Base-by-base conservation (phyloP, 2,797 vertebrate species). In the Moxostoma hubbsi region DNA sequence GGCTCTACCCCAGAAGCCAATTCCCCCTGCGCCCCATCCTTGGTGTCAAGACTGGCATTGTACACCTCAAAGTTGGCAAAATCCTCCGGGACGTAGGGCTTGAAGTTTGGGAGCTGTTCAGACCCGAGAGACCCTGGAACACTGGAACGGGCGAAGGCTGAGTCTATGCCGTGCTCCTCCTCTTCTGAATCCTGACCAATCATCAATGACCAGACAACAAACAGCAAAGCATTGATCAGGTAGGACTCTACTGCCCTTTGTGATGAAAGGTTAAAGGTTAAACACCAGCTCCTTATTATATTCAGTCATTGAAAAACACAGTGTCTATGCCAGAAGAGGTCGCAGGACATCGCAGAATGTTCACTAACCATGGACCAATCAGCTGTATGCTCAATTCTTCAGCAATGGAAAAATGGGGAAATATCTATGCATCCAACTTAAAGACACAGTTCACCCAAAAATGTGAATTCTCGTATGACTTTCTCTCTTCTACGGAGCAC, bases 31-130 rank as follows among this genome's bases (percentile, higher is more conserved):
- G 68, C 68, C 1, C 77, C 85, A 4, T 91, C 93, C 68, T 86
- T 91, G 76, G 59, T 93, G 87, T 98, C 96, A 89, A 99, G 89
- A 80, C 94, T 93, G 83, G 98, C 97, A 12, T 99, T 99, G 93
- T 99, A 99, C 89, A 96, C 94, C 86, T 97, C 97, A 89, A 99
- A 99, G 92, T 99, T 96, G 1, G 98, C 98, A 89, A 99, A 99
- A 84, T 98, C 97, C 88, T 98, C 97, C 0, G 97, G 96, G 77
- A 98, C 81, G 0, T 98, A 99, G 76, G 95, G 89, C 85, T 88
- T 93, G 82, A 95, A 93, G 88, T 79, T 82, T n/a, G 84, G 87
- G 86, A 90, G 87, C 81, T 88, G 90, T 86, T 90, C 94, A 61
- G 92, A 89, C 57, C 81, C 85, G 45, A 36, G 36, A 36, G 51